Evolutionary conservation across 2,888 invertebrate genomes (phyloP).

Genomic region (Argynnis bischoffii): DNA sequence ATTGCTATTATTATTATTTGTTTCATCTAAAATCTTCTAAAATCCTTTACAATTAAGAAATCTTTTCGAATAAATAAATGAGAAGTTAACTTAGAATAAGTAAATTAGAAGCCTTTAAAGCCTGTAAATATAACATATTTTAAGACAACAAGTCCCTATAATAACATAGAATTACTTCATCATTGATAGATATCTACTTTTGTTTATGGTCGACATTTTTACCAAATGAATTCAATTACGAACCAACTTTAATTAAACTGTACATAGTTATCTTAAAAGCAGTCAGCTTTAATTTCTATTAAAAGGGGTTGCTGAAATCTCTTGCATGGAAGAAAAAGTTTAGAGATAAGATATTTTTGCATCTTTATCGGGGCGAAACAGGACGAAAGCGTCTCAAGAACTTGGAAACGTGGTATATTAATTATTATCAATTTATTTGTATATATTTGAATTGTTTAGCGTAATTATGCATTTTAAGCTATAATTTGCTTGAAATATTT

Average conservation of each 20-base stretch:
- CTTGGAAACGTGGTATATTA: slow-evolving; percentile 58
- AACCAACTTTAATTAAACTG: slow-evolving; percentile 58
- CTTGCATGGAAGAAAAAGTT: slow-evolving; percentile 71
- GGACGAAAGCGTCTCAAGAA: slow-evolving; percentile 49
- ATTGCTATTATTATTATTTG: no score
- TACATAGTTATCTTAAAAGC: slow-evolving; percentile 69
- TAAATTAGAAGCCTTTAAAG: no score
- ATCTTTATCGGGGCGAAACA: slow-evolving; percentile 52
- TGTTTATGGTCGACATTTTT: slow-evolving; percentile 3
- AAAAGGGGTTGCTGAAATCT: slow-evolving; percentile 59
- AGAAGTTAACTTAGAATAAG: neutral
- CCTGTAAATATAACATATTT: neutral
- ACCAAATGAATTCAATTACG: slow-evolving; percentile 16
- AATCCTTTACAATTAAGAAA: no score
- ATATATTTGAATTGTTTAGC: slow-evolving; percentile 53
- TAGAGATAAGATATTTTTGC: slow-evolving; percentile 74
- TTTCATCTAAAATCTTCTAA: no score
- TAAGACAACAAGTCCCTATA: neutral
- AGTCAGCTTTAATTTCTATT: slow-evolving; percentile 71
- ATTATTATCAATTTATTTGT: slow-evolving; percentile 55
- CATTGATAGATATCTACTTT: neutral
- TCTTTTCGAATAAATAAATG: no score
- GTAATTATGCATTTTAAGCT: no score
- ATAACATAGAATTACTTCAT: neutral
- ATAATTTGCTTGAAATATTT: no score